phyloP scores from a whole-genome alignment of 2,888 invertebrate species.

The Hypselothyrea guttata region DNA sequence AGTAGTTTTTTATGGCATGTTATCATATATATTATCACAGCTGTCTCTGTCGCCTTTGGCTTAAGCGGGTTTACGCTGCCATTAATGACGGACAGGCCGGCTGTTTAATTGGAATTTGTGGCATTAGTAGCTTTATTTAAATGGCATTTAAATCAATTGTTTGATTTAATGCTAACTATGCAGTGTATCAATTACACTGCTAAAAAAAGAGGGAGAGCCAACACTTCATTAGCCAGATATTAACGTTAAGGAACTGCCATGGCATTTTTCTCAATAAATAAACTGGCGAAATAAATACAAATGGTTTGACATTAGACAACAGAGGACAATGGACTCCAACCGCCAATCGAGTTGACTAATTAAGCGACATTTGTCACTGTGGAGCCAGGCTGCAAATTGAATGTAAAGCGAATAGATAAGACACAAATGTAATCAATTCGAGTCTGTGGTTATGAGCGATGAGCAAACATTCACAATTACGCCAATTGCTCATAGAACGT shows the following conservation, averaged over 20 bases:
- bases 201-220: constrained; percentile 1
- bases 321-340: constrained; percentile 4
- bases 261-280: constrained; percentile 7
- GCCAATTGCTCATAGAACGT: constrained; percentile 59
- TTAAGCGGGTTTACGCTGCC: constrained; percentile 36
- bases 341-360: constrained; percentile 57
- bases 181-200: background rate
- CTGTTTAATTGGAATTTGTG: constrained; percentile 46
- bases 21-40: constrained; percentile 40
- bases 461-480: constrained; percentile 72
- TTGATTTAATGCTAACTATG: background rate
- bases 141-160: constrained; percentile 51
- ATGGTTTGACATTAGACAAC: constrained; percentile 45
- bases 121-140: constrained; percentile 32
- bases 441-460: constrained; percentile 64
- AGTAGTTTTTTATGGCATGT: constrained; percentile 4
- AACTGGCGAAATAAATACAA: constrained; percentile 53
- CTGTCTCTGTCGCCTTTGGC: constrained; percentile 48
- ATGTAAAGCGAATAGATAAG: constrained; percentile 62
- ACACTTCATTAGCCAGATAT: constrained; percentile 22
- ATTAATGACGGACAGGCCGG: constrained; percentile 34
- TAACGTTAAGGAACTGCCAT: constrained; percentile 5
- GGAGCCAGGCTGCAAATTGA: constrained; percentile 57
- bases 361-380: constrained; percentile 63
- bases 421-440: constrained; percentile 47